These are phyloP conservation scores for Haliclona indistincta DNA, from an alignment of 37 sponge, comb jelly and placozoan genomes.

Conservation along the genomic window DNA sequence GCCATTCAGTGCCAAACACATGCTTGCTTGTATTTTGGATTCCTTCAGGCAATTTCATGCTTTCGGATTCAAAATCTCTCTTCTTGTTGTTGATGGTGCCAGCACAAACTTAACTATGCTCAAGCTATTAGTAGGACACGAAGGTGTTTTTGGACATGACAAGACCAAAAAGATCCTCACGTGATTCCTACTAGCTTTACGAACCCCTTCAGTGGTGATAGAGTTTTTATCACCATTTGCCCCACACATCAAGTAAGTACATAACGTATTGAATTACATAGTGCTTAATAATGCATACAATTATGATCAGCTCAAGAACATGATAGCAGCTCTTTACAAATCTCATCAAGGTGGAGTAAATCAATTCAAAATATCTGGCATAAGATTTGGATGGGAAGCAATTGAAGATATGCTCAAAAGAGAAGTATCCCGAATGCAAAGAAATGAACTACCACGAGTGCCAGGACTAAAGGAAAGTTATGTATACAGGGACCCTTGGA, in stretches of 20 bases:
- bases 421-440: neutral
- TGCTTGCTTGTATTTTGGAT: slow-evolving; percentile 1
- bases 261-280: neutral
- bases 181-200: neutral
- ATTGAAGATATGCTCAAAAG: neutral
- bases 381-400: slow-evolving; percentile 13
- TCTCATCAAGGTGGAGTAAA: neutral
- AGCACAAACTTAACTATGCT: slow-evolving; percentile 5
- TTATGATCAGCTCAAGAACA: slow-evolving; percentile 7
- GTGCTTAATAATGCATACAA: neutral
- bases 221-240: neutral
- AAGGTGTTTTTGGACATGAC: slow-evolving; percentile 4
- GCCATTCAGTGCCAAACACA: slow-evolving; percentile 1
- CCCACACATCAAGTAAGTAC: neutral
- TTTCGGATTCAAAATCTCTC: neutral
- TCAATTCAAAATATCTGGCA: neutral
- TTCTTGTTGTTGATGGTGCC: slow-evolving; percentile 16
- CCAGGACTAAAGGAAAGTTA: slow-evolving; percentile 36
- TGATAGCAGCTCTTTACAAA: slow-evolving; percentile 25
- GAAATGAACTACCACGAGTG: slow-evolving; percentile 8
- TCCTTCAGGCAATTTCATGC: neutral
- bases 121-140: neutral
- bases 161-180: neutral
- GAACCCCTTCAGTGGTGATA: neutral
- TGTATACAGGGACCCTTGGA: slow-evolving; percentile 34